Base-by-base conservation (phyloP, 2,113 vertebrate genomes). In the Sigmodon hispidus region DNA sequence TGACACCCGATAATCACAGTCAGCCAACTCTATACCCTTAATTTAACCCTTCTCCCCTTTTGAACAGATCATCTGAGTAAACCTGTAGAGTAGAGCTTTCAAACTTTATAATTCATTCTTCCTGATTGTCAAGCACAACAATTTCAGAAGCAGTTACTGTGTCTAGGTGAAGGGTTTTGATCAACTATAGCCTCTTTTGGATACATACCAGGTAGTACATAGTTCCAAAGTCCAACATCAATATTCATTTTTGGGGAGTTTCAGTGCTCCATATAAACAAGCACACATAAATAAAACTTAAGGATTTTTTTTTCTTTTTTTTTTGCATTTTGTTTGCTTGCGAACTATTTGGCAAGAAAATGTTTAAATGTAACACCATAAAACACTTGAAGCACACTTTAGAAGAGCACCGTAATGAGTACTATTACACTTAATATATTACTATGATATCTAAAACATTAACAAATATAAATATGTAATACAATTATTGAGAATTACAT, bases 321-420 rank as follows among this genome's bases (percentile, higher is more conserved):
- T 72, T 79, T 73, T 67, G 48, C 67, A 40, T 22, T 81, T 83
- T 45, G 2, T 34, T 81, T 92, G 8, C 52, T 92, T 67, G 87
- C 19, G 29, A 75, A 61, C 79, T 76, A 90, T 90, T 84, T 76
- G 55, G 13, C n/a, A 89, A 34, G 65, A 13, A 94, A n/a, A 75
- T 76, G 81, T 36, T 76, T 67, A 76, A 94, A 90, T 85, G 7
- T 84, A 94, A 90, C 79, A 90, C 69, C 69, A 76, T 89, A 57
- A 76, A 89, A 94, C n/a, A 84, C 69, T n/a, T 84, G 57, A 94
- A 90, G 83, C 76, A 93, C 63, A 88, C 63, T 72, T 88, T 40
- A 81, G 75, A 72, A 88, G 76, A 93, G 75, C 86, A 88, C 75
- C 85, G 24, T 88, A 88, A 29, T 88, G 84, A 76, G 70, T 19